phyloP scores from a whole-genome alignment of 2,113 vertebrate species.

The Cololabis saira region DNA sequence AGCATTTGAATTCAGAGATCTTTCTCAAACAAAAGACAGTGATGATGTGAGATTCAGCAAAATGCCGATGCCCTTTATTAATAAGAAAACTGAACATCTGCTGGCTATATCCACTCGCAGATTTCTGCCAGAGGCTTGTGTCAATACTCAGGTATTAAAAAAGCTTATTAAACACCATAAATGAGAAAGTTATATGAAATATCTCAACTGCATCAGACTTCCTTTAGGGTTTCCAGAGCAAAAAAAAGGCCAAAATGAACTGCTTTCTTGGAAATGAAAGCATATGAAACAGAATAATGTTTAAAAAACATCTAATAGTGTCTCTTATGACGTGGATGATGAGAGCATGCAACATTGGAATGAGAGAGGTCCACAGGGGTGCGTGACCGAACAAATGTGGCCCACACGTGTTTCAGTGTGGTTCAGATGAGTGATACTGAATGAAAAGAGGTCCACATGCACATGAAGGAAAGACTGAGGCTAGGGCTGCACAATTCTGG shows the following conservation, averaged over 20 bases:
- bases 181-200: neutral
- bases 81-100: no score
- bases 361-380: no score
- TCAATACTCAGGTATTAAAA: constrained; percentile 5
- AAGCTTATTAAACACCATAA: constrained; percentile 37
- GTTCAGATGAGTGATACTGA: no score
- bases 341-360: no score
- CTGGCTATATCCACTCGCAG: neutral
- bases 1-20: neutral
- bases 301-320: no score
- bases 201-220: neutral
- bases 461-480: no score
- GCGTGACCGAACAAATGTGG: no score
- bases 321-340: no score
- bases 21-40: neutral
- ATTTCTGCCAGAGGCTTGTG: constrained; percentile 18
- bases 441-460: no score
- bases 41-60: neutral
- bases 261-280: neutral
- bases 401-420: no score
- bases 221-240: neutral
- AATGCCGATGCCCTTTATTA: no score
- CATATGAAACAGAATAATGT: neutral
- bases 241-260: neutral
- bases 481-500: no score